Conservation (phyloP, 2,113 vertebrate species). For the Nesogale talazaci region DNA sequence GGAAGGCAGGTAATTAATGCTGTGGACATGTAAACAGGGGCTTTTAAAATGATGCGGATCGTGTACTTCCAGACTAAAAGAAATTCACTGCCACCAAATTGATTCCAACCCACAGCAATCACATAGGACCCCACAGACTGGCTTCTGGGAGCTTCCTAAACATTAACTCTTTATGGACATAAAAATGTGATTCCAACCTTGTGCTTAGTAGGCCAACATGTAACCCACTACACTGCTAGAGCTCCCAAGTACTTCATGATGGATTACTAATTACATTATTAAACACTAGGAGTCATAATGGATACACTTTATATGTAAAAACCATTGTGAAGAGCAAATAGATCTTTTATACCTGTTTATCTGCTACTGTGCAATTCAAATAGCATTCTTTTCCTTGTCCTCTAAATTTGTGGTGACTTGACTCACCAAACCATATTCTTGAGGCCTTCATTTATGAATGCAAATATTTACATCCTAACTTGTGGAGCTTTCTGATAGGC, state of each 20-base stretch:
- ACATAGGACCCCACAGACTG: too few relatives aligned
- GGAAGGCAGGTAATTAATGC: constrained; percentile 73
- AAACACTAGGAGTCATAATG: neutral
- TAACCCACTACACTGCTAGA: too few relatives aligned
- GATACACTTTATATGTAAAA: neutral
- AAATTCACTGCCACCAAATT: too few relatives aligned
- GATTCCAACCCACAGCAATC: too few relatives aligned
- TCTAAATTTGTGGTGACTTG: neutral
- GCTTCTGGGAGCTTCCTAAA: too few relatives aligned
- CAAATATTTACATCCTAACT: neutral
- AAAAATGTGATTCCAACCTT: too few relatives aligned
- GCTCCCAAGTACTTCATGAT: neutral
- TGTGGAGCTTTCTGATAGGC: neutral
- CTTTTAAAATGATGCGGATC: neutral
- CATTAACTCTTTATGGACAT: too few relatives aligned
- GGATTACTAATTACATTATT: neutral
- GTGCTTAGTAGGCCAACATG: neutral
- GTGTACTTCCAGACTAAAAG: too few relatives aligned
- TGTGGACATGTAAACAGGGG: neutral
- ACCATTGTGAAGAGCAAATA: neutral
- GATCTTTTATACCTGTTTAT: neutral
- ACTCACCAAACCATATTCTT: neutral
- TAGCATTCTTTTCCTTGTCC: neutral
- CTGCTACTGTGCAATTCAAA: neutral
- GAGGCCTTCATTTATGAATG: neutral